These are phyloP conservation scores for Pyrocoelia pectoralis DNA, from an alignment of 2,888 invertebrate genomes.

Conservation along the genomic window DNA sequence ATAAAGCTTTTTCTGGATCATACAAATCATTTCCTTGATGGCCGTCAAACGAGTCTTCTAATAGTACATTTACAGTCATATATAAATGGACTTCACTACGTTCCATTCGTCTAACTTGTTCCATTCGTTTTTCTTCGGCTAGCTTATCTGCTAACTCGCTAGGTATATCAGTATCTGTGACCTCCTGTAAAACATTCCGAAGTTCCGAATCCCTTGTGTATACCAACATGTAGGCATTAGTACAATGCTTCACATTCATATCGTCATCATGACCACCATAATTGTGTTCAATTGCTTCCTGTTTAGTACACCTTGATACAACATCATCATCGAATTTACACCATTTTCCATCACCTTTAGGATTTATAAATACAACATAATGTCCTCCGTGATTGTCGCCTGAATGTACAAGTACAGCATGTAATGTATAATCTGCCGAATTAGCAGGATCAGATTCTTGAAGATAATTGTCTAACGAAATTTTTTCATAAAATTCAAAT, in stretches of 20 bases:
- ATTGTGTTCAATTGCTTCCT: conserved; percentile 97
- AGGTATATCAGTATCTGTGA: conserved; percentile 93
- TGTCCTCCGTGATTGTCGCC: conserved; percentile 99
- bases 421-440: conserved; percentile 89
- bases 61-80: conserved; percentile 87
- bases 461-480: conserved; percentile 84
- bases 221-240: conserved; percentile 99
- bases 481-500: conserved; percentile 96
- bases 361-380: conserved; percentile 99
- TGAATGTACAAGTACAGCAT: conserved; percentile 98
- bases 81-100: conserved; percentile 96
- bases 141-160: conserved; percentile 86
- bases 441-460: conserved; percentile 77
- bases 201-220: conserved; percentile 93
- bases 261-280: conserved; percentile 97
- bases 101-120: conserved; percentile 90
- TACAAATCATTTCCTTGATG: conserved; percentile 97
- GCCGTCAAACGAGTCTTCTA: conserved; percentile 90
- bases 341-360: conserved; percentile 86
- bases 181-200: conserved; percentile 84
- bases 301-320: conserved; percentile 93
- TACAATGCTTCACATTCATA: conserved; percentile 92
- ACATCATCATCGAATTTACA: conserved; percentile 99
- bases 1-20: conserved; percentile 88
- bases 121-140: conserved; percentile 91